Base-by-base conservation (phyloP, 1,140 invertebrate genomes). In the Rhagoletis zephyria region DNA sequence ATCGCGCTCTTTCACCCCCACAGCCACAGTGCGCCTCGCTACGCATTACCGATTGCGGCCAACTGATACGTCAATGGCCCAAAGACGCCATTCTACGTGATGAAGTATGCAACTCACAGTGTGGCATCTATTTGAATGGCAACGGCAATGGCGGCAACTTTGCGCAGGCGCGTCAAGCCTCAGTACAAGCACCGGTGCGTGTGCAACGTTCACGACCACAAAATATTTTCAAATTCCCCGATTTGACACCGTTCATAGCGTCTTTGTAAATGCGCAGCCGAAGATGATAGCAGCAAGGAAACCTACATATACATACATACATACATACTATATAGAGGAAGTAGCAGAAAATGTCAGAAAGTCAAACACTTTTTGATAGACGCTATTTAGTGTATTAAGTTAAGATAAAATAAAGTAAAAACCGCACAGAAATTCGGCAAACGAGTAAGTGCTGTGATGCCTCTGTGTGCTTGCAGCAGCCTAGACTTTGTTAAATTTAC, bases 61-160 rank as follows among this genome's bases (percentile, higher is more conserved):
- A 97, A 89, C 94, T 98, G 59, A 93, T 97, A 45, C 94, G 96
- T 45, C 96, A 97, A 93, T 97, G 97, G 93, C 95, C 96, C 45
- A 95, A 95, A 64, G 97, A 97, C 74, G 96, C 96, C 0, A 96
- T 98, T 40, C 92, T 97, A 40, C 94, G 95, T 3, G 97, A 98
- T 90, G 97, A 97, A 89, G 97, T 98, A 0, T 98, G 97, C 93
- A 96, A 96, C 16, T 97, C 97, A 1, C 97, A 98, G 93, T 98
- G 97, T 90, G 96, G 96, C 86, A 92, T 92, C 87, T 92, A 92
- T 16, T 88, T 92, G 89, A 92, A 89, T 56, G 91, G 91, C 12
- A 89, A 91, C 42, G 87, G 89, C 59, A 89, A 89, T 12, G 90
- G 92, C 45, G 90, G 92, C 45, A 92, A 90, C 89, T 81, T 81